A percentile compares a stretch with the other conserved stretches of the same genome.
These are phyloP conservation scores for silkworm (Bombyx mori) DNA, from an alignment of 1,140 invertebrate genomes.

Conservation along the genomic window DNA sequence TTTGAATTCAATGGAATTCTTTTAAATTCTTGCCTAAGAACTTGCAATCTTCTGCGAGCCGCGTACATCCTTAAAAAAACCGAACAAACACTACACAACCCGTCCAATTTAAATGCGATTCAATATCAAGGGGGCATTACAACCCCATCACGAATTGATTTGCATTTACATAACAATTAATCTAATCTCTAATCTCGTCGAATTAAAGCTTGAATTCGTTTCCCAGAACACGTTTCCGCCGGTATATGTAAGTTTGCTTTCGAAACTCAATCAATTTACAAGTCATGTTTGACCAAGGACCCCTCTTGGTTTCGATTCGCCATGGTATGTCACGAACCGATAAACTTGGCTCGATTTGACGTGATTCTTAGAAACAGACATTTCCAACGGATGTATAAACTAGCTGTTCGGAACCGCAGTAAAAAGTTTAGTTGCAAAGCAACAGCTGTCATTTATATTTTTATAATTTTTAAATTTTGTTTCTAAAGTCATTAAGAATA, in stretches of 20 bases:
- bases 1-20: too few relatives aligned
- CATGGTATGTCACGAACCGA: not conserved
- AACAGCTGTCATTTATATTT: too few relatives aligned
- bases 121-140: conserved; percentile 40
- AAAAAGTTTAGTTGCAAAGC: too few relatives aligned
- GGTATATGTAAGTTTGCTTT: conserved; percentile 15
- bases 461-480: too few relatives aligned
- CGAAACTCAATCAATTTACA: conserved; percentile 54
- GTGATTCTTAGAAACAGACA: too few relatives aligned
- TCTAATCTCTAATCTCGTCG: not conserved
- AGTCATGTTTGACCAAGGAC: conserved; percentile 55
- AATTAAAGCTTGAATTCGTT: not conserved
- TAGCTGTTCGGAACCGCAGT: too few relatives aligned
- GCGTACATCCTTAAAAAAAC: conserved; percentile 15
- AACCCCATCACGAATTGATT: conserved; percentile 8
- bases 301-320: conserved; percentile 24
- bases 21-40: too few relatives aligned
- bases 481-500: too few relatives aligned
- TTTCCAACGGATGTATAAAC: too few relatives aligned
- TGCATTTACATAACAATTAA: conserved; percentile 20
- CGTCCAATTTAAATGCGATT: conserved; percentile 44
- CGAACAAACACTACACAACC: conserved; percentile 40
- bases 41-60: not conserved
- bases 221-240: too few relatives aligned
- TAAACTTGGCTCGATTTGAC: too few relatives aligned